Percentiles rank a stretch among this genome's conserved stretches.
Conservation (phyloP, 2,113 vertebrate species). For the Xiphias gladius region DNA sequence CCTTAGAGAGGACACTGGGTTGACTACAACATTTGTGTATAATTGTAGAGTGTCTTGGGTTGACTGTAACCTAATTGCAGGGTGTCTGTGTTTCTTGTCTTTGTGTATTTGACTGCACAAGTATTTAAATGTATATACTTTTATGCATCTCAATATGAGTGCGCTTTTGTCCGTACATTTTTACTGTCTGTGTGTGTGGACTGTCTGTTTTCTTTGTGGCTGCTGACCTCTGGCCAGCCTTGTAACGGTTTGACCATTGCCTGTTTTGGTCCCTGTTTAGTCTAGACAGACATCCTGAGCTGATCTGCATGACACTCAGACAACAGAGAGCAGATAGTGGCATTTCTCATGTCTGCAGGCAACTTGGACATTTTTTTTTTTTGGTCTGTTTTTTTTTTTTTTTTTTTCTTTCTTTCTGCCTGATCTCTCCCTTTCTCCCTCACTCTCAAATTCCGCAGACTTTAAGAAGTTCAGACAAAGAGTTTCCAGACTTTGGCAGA, state of each 20-base stretch:
- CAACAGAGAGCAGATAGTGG: slow-evolving; percentile 79
- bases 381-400: slow-evolving; percentile 9
- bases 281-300: slow-evolving; percentile 84
- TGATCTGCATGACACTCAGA: slow-evolving; percentile 81
- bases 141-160: not conserved
- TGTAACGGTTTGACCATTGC: slow-evolving; percentile 69
- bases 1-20: slow-evolving; percentile 20
- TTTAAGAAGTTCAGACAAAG: slow-evolving; percentile 77
- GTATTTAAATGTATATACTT: slow-evolving; percentile 33
- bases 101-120: slow-evolving; percentile 22
- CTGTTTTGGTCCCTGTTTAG: slow-evolving; percentile 80
- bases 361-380: slow-evolving; percentile 65
- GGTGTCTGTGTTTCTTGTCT: slow-evolving; percentile 45
- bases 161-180: not conserved
- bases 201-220: slow-evolving; percentile 65
- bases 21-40: slow-evolving; percentile 48
- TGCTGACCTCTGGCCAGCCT: slow-evolving; percentile 73
- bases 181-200: slow-evolving; percentile 30
- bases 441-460: slow-evolving; percentile 76
- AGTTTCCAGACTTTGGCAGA: slow-evolving; percentile 80
- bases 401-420: slow-evolving; percentile 26
- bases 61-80: slow-evolving; percentile 62
- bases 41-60: slow-evolving; percentile 58
- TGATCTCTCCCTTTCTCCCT: slow-evolving; percentile 59
- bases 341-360: slow-evolving; percentile 81